Base-by-base conservation (phyloP, 37 sponge, comb jelly and placozoan genomes). In the Diacarnus erythraeanus region DNA sequence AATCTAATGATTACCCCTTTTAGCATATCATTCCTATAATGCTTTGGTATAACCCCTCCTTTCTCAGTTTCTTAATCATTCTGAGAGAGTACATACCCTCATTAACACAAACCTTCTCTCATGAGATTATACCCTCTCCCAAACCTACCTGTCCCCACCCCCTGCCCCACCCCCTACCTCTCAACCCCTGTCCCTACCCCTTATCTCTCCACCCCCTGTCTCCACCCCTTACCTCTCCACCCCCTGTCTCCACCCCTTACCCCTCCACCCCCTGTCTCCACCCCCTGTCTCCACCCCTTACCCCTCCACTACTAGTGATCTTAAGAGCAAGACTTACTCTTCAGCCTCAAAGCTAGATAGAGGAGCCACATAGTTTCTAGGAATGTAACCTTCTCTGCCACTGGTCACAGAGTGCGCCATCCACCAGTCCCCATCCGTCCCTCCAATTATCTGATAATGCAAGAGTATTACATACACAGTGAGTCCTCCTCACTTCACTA, bases 381-480 rank as follows among this genome's bases (percentile, higher is more conserved):
- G 94, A 29, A 96, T 96, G 84, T 96, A 96, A 0, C 97, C 97
- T 61, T 93, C 94, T 21, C 76, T 82, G 0, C 78, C 78, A 12
- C 73, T 86, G 33, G 75, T 67, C 38, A 86, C 30, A 5, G 89
- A 83, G 65, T 77, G 80, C 6, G 94, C 97, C 84, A 90, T 78
- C 97, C 97, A 96, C 97, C 97, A 96, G 64, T 91, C 97, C 0
- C 94, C 91, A 20, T 90, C 91, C 26, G 42, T 71, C 30, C 64
- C 78, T 3, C 87, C 93, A 39, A 93, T 69, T 0, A 76, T 57
- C 77, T 76, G 54, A 40, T n/a, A n/a, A n/a, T n/a, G n/a, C n/a
- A n/a, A n/a, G n/a, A n/a, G n/a, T n/a, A n/a, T n/a, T n/a, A n/a
- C n/a, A n/a, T n/a, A n/a, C n/a, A n/a, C n/a, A n/a, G n/a, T n/a